Percentiles rank a stretch among this genome's conserved stretches.
Evolutionary conservation across 2,113 vertebrate genomes (phyloP).

Genomic region (Zosterops japonicus): DNA sequence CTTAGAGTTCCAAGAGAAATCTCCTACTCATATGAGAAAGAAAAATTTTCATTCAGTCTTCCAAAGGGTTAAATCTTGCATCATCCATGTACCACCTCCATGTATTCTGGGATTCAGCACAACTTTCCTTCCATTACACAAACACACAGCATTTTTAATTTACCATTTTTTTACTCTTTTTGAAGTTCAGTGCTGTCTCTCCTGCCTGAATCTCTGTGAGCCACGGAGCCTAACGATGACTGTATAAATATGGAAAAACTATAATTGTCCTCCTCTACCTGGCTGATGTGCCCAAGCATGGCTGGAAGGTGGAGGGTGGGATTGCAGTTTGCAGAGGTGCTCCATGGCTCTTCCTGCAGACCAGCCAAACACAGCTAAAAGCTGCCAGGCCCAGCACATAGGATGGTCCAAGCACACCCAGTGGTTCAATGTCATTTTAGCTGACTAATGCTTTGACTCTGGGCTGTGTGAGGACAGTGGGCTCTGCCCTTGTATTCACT

Average conservation of each 20-base stretch:
- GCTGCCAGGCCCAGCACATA: background rate
- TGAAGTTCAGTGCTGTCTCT: background rate
- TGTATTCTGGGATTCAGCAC: background rate
- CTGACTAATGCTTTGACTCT: background rate
- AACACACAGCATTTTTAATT: background rate
- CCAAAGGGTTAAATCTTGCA: background rate
- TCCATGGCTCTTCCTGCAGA: background rate
- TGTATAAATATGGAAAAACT: background rate
- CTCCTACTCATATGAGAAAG: background rate
- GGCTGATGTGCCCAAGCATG: background rate
- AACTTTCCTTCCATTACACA: background rate
- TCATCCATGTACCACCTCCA: background rate
- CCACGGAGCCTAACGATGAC: background rate
- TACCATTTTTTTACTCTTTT: background rate
- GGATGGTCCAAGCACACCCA: background rate
- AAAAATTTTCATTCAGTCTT: background rate
- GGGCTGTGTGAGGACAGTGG: background rate
- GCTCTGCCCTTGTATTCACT: background rate
- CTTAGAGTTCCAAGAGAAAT: background rate
- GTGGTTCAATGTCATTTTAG: background rate
- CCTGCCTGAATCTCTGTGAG: background rate
- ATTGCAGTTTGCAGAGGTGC: background rate
- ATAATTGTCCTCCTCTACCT: background rate
- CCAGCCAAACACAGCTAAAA: fast-evolving
- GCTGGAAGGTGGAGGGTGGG: background rate